Evolutionary conservation across 2,888 invertebrate genomes (phyloP).

Genomic region (Ctenicera cuprea): DNA sequence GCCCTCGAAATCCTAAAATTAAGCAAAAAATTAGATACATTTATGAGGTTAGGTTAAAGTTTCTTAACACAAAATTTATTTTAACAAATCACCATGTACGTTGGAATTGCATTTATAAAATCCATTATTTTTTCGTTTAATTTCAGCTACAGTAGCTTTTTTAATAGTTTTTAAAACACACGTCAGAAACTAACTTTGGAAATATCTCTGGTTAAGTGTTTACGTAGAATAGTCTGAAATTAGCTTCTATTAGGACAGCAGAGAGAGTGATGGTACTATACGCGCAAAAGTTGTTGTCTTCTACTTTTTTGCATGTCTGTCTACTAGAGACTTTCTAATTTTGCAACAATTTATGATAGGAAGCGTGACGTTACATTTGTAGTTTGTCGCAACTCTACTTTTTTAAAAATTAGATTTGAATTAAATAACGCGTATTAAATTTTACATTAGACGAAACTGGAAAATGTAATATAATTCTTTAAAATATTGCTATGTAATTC

Average conservation of each 20-base stretch:
- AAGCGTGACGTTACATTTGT: too few species aligned
- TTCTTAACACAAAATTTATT: background rate
- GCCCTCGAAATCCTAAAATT: constrained; percentile 88
- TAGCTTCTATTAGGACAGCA: too few species aligned
- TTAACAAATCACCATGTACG: constrained; percentile 69
- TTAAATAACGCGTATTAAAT: too few species aligned
- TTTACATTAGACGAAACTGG: too few species aligned
- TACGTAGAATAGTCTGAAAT: background rate
- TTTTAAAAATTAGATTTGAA: too few species aligned
- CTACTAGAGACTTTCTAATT: too few species aligned
- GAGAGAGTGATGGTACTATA: background rate
- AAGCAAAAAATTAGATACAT: constrained; percentile 33
- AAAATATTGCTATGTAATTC: too few species aligned
- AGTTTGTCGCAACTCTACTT: too few species aligned
- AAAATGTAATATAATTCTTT: too few species aligned
- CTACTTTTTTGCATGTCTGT: too few species aligned
- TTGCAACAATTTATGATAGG: too few species aligned
- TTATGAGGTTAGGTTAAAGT: constrained; percentile 1
- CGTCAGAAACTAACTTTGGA: constrained; percentile 20
- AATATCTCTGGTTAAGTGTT: constrained; percentile 1
- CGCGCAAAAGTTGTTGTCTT: background rate
- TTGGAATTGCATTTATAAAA: constrained; percentile 66
- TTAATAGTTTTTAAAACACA: constrained; percentile 22
- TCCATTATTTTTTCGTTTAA: constrained; percentile 48
- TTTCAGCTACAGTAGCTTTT: background rate